Conservation (phyloP, 2,797 vertebrate species). For the Melanotaenia nigrans region DNA sequence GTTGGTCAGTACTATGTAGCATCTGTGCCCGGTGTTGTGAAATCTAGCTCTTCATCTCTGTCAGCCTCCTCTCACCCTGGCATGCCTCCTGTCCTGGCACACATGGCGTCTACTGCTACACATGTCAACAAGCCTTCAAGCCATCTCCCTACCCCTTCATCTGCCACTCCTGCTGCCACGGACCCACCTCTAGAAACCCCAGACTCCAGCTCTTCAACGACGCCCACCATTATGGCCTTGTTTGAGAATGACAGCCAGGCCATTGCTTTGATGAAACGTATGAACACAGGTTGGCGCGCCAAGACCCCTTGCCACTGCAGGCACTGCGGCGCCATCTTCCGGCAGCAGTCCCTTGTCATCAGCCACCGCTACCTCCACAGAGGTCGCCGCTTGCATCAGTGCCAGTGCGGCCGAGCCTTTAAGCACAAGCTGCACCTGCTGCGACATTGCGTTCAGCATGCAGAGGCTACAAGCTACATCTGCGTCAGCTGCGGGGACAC, state of each 20-base stretch:
- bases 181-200: conserved; percentile 8
- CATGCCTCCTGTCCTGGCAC: neutral
- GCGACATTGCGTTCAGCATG: conserved; percentile 84
- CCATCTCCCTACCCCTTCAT: neutral
- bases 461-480: conserved; percentile 80
- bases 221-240: conserved; percentile 57
- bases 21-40: neutral
- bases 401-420: conserved; percentile 83
- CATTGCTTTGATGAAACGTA: conserved; percentile 51
- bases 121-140: conserved; percentile 1
- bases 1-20: conserved; percentile 4
- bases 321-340: conserved; percentile 81
- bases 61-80: neutral
- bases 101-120: neutral
- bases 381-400: conserved; percentile 72
- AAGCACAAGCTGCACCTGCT: conserved; percentile 81
- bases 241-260: conserved; percentile 60
- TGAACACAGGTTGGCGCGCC: conserved; percentile 73
- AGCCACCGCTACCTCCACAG: conserved; percentile 83
- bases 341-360: conserved; percentile 78
- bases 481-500: conserved; percentile 83
- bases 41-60: conserved; percentile 3
- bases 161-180: neutral
- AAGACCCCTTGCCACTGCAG: conserved; percentile 76
- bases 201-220: neutral